Base-by-base conservation (phyloP, 2,888 invertebrate genomes). In the Doris montereyensis region DNA sequence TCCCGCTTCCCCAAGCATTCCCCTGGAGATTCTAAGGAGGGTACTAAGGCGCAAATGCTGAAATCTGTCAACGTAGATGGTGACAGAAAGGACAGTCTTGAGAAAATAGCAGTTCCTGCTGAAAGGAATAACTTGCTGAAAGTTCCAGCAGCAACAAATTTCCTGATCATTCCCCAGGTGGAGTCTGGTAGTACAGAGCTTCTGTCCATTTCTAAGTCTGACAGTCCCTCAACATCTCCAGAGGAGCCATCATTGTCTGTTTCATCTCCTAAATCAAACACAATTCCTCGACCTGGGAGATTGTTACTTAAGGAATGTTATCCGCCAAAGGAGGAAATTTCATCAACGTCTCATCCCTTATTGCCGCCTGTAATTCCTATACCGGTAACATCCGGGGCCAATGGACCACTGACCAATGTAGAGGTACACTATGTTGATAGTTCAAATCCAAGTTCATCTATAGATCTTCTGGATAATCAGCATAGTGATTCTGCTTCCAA, bases 381-480 rank as follows among this genome's bases (percentile, higher is more conserved):
- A 26, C 67, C 57, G 35, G 78, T 76, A 1, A 77, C 70, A 57
- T 65, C 73, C 65, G 78, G 79, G 17, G 70, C 76, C 13, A 83
- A 80, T 67, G 83, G 83, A 28, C 83, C 84, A 30, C 68, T 83
- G 28, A 83, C 85, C 24, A 81, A 80, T 76, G 85, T 84, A 8
- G 84, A 85, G 52, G 82, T 85, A 13, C 84, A 85, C 78, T 85
- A 84, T 80, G 85, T 85, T 30, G 87, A 88, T 76, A 85, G 83
- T 82, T 87, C 86, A 17, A 86, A 87, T 79, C 87, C 87, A 80
- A 85, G 85, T 83, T 87, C 87, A 83, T 86, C 84, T 21, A 83
- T 84, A 62, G 85, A 86, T 68, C 75, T 83, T 41, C 78, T 78
- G 17, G 52, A 41, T 41, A 41, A 41, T 10, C 5, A 17, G 8